Conservation (phyloP, 2,888 invertebrate species). For the Perdita meconis region DNA sequence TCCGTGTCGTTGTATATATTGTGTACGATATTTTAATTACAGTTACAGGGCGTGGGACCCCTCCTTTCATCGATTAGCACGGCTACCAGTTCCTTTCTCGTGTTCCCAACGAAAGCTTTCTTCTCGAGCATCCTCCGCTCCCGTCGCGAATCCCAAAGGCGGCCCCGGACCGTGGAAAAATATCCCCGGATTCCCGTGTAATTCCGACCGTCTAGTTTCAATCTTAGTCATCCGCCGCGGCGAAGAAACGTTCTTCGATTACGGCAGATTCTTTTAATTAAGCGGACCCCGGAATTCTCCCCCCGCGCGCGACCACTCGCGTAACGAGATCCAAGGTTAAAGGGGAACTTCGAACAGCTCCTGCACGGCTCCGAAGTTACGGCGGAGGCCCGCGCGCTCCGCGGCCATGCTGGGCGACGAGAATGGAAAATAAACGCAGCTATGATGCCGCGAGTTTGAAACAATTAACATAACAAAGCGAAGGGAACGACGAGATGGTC, state of each 20-base stretch:
- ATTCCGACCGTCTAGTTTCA: conserved; percentile 11
- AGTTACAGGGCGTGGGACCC: conserved; percentile 37
- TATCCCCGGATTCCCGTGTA: conserved; percentile 6
- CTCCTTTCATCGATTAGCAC: conserved; percentile 59
- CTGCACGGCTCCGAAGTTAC: conserved; percentile 39
- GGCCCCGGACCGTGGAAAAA: conserved; percentile 18
- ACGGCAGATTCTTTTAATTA: conserved; percentile 35
- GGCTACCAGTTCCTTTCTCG: conserved; percentile 42
- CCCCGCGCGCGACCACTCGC: background rate
- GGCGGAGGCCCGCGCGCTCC: too few relatives aligned
- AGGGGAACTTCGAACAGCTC: conserved; percentile 26
- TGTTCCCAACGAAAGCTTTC: conserved; percentile 29
- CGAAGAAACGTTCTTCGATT: conserved; percentile 37
- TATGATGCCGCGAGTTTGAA: conserved; percentile 82
- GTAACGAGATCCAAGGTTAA: conserved; percentile 8
- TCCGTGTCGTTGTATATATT: conserved; percentile 37
- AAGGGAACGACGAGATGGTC: conserved; percentile 64
- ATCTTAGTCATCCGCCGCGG: conserved; percentile 1
- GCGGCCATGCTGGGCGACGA: conserved; percentile 70
- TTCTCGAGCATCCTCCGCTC: conserved; percentile 21
- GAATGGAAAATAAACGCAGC: conserved; percentile 82
- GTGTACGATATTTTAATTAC: conserved; percentile 66
- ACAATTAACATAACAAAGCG: conserved; percentile 84
- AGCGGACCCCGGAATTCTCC: conserved; percentile 1
- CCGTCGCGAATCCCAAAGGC: conserved; percentile 22